A percentile compares a stretch with the other conserved stretches of the same genome.
phyloP scores from a whole-genome alignment of 2,113 vertebrate species.

The Gymnobelideus leadbeateri region DNA sequence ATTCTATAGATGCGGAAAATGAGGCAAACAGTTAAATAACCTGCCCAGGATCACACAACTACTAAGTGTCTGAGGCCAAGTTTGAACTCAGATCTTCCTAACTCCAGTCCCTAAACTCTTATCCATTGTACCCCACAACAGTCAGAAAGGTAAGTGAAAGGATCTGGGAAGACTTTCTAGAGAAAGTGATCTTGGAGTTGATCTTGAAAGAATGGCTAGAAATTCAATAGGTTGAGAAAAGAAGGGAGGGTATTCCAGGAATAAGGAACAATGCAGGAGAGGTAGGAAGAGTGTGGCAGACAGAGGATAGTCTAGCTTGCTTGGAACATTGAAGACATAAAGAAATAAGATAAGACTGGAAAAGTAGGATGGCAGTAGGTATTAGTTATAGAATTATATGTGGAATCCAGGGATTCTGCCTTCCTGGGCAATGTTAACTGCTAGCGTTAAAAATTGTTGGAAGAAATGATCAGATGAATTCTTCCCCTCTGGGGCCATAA shows the following conservation, averaged over 20 bases:
- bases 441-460: neutral
- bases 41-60: neutral
- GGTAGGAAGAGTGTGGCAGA: neutral
- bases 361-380: neutral
- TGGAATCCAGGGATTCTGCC: neutral
- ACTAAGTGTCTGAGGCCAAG: neutral
- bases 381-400: neutral
- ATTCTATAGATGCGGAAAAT: neutral
- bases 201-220: neutral
- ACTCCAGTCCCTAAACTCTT: neutral
- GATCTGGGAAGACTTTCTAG: neutral
- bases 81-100: conserved; percentile 13
- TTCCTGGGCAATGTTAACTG: neutral
- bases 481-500: neutral
- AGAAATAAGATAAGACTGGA: neutral
- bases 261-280: neutral
- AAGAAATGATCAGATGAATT: neutral
- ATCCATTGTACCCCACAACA: neutral
- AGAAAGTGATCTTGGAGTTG: neutral
- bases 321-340: neutral
- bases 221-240: neutral
- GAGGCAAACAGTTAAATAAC: neutral
- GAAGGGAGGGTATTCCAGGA: neutral
- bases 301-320: neutral
- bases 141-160: neutral